Evolutionary conservation across 1,140 invertebrate genomes (phyloP), one percentile per base, ranked within the genome.

Genomic region (Pseudoatta argentina): DNA sequence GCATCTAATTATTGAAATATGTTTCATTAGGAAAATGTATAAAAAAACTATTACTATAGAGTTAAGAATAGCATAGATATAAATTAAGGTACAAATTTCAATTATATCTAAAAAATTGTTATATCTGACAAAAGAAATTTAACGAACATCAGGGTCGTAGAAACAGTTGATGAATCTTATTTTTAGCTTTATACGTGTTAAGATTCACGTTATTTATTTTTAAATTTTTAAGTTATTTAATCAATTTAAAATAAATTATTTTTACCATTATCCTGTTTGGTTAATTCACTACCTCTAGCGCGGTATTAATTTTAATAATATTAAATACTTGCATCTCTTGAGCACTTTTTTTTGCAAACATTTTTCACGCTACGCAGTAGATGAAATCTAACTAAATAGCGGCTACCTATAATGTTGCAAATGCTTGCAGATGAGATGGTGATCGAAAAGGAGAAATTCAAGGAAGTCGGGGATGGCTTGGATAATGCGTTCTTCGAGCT

Each of bases 371-470:
- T 39, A 57, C 24, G 24, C 67, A 63, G 3, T 83, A 73, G 12
- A 59, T 8, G 3, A 34, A 21, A 1, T 61, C 2, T 34, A 61
- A 83, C 21, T 34, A 24, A 27, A 0, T 48, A 30, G 6, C 79
- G 14, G 5, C 27, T 39, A 57, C 7, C 27, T 64, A 76, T 91
- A 91, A 91, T 85, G 27, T 75, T 89, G 88, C 85, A 21, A 92
- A 83, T 94, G 89, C 93, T 96, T 97, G 91, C 97, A 99, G 99
- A 99, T 97, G 99, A 99, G 95, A 97, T 99, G 96, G 98, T 99
- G 93, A 97, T 97, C 94, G 99, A 99, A 96, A 99, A 99, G 97
- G 99, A 99, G 96, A 99, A 99, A 95, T 99, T 99, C 98, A 99
- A 99, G 96, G 97, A 98, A 95, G 99, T 99, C 96, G 99, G 98